Base-by-base conservation (phyloP, 2,797 vertebrate genomes). In the Poeciliopsis paucimaculata region DNA sequence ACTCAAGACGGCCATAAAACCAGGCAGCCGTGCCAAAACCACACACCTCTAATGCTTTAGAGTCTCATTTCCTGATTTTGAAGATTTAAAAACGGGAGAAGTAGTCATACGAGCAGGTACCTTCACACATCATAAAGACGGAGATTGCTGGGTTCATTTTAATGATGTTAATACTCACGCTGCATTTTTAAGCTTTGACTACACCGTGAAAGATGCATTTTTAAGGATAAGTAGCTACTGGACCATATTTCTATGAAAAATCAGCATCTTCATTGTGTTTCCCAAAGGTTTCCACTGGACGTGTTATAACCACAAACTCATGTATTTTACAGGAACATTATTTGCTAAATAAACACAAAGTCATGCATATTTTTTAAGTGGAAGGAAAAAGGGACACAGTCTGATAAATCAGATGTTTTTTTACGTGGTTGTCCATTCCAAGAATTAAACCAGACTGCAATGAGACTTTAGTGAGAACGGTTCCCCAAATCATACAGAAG, bases 1-100 rank as follows among this genome's bases (percentile, higher is more conserved):
- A 78, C 81, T 79, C 62, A 66, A 41, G 51, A 66, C 10, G 51
- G 77, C 82, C 45, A 77, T 81, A 83, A 87, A 87, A 86, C 68
- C 84, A 81, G 64, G 73, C 75, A 78, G 47, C 31, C 83, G 16
- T 82, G 76, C 23, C 26, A n/a, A 41, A 1, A 18, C 72, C 57
- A 55, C 57, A 51, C 0, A 28, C 77, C 74, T 83, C 74, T 46
- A 74, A 20, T 75, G 34, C 55, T 80, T 75, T 0, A 75, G 71
- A 75, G 57, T 39, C 28, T 66, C 49, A 6, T 81, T 77, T 78
- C 72, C 51, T 39, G 1, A 66, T 77, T 77, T 36, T 71, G 62
- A 76, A 39, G 41, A 85, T 31, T 51, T 28, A 43, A 84, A 45
- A 81, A 86, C 0, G 47, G 64, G 72, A 80, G 74, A 78, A 74